Base-by-base conservation (phyloP, 2,113 vertebrate species). In the Rana temporaria region DNA sequence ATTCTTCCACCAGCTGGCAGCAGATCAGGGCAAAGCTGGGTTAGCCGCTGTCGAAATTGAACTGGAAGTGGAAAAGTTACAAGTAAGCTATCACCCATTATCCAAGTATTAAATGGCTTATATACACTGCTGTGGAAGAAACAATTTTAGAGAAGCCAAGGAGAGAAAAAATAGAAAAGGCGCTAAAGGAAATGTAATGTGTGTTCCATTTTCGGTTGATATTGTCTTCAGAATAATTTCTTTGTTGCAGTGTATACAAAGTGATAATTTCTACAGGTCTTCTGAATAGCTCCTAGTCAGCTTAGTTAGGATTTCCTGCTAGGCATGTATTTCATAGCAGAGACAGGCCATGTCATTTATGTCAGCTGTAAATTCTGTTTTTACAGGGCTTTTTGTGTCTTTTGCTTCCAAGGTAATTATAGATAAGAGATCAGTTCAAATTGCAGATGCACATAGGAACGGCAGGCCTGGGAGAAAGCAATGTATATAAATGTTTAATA, bases 1-100 rank as follows among this genome's bases (percentile, higher is more conserved):
- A 4, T 95, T 98, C 86, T 99, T 99, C 84, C 85, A 87, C 76
- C 96, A 96, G 77, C 88, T 99, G 86, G 96, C 94, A 0, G 88
- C 88, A 0, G 94, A 95, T 84, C 96, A 97, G 86, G 96, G 94
- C 17, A 91, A 94, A 84, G 92, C 89, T 0, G 90, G 90, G 2
- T 22, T 81, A 32, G 86, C 93, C 4, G 92, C 87, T 0, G 82
- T 93, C 81, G 94, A 97, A 79, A 92, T 87, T 38, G 95, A 90
- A 80, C 90, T 99, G 88, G 94, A 98, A 79, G 89, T 95, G 38
- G 88, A 89, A 0, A 91, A 91, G 19, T 85, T 98, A 84, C 96
- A 97, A 96, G 97, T 98, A 86, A 88, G 89, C 18, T 4, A 64
- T 55, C 2, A 55, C 26, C 52, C 32, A 34, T 74, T 34, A 20